phyloP scores from a whole-genome alignment of 2,888 invertebrate genomes.

The Deroplatys truncata region DNA sequence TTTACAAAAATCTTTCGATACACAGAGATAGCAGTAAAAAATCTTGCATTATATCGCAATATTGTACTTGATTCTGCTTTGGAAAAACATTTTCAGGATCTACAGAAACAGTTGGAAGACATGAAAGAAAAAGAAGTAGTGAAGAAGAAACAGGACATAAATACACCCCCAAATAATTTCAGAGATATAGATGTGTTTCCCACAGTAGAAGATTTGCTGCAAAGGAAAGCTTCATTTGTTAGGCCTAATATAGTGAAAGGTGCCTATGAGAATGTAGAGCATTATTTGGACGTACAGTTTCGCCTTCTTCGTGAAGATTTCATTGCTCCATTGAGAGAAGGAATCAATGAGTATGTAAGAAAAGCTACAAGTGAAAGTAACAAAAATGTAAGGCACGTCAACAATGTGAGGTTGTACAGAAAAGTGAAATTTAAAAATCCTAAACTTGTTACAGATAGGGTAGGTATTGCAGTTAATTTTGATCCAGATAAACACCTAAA shows the following conservation, averaged over 20 bases:
- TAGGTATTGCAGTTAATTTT: constrained; percentile 30
- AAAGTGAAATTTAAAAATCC: constrained; percentile 9
- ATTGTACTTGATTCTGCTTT: background rate
- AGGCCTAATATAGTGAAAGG: constrained; percentile 42
- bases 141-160: background rate
- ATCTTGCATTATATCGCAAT: constrained; percentile 32
- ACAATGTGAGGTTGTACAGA: constrained; percentile 12
- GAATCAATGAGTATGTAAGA: constrained; percentile 51
- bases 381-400: background rate
- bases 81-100: background rate
- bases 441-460: background rate
- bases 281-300: constrained; percentile 50
- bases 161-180: constrained; percentile 16
- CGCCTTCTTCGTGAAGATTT: constrained; percentile 49
- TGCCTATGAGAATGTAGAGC: constrained; percentile 42
- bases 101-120: background rate
- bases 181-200: constrained; percentile 2
- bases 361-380: background rate
- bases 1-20: constrained; percentile 36
- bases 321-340: constrained; percentile 48
- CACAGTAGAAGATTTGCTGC: constrained; percentile 39
- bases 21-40: constrained; percentile 33
- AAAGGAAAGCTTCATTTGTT: constrained; percentile 39
- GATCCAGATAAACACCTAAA: constrained; percentile 38
- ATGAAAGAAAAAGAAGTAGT: background rate